phyloP scores from a whole-genome alignment of 2,113 vertebrate genomes.

The Willisornis vidua region DNA sequence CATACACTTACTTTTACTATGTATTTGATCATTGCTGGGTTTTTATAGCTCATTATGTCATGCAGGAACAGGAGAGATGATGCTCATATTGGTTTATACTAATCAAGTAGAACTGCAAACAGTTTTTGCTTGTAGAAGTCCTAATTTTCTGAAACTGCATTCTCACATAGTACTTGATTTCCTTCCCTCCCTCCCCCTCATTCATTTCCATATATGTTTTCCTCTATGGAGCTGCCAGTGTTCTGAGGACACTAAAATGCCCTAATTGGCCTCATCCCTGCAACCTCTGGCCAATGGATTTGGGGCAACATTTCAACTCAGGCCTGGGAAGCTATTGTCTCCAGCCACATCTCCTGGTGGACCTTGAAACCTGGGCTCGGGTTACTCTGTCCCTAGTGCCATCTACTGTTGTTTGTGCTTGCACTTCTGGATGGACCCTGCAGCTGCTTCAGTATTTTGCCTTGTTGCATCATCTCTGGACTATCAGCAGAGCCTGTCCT shows the following conservation, averaged over 20 bases:
- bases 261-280: not conserved
- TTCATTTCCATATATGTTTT: not conserved
- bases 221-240: not conserved
- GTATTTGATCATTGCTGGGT: not conserved
- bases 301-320: not conserved
- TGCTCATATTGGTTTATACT: not conserved
- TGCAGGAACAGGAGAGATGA: not conserved
- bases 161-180: not conserved
- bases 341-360: not conserved
- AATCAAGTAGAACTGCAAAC: not conserved
- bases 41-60: not conserved
- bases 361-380: not conserved
- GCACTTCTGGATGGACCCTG: not conserved
- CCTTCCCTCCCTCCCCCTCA: too few species aligned
- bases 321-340: not conserved
- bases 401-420: not conserved
- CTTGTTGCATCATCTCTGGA: not conserved
- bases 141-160: not conserved
- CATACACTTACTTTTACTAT: not conserved
- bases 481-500: not conserved
- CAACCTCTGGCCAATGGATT: not conserved
- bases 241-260: not conserved
- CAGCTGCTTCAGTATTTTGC: not conserved
- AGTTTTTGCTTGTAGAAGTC: not conserved
- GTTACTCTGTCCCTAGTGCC: not conserved